Evolutionary conservation across 2,797 vertebrate genomes (phyloP).

Genomic region (Sebastes miniatus): DNA sequence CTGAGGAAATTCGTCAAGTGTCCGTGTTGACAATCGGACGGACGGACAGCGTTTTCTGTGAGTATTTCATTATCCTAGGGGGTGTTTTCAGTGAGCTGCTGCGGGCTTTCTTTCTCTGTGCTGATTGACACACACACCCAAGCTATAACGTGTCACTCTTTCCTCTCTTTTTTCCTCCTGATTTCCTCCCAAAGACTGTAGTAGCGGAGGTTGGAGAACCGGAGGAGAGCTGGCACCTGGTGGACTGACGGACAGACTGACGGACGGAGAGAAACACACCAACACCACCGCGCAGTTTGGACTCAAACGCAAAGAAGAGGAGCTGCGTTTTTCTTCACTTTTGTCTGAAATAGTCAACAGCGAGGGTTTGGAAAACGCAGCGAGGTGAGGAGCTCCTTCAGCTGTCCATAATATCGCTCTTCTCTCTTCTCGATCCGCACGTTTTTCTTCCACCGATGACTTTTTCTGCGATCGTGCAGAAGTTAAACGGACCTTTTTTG

Average conservation of each 20-base stretch:
- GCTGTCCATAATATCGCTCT: conserved; percentile 42
- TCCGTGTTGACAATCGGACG: conserved; percentile 75
- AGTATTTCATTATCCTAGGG: conserved; percentile 65
- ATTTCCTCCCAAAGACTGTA: conserved; percentile 40
- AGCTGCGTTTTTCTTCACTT: conserved; percentile 37
- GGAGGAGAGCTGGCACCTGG: conserved; percentile 51
- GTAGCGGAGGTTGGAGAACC: conserved; percentile 49
- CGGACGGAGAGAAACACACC: conserved; percentile 21
- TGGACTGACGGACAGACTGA: conserved; percentile 32
- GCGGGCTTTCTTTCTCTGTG: conserved; percentile 17
- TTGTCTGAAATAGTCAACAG: conserved; percentile 46
- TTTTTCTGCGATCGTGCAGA: conserved; percentile 57
- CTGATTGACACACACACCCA: conserved; percentile 73
- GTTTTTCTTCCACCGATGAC: conserved; percentile 46
- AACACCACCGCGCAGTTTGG: conserved; percentile 52
- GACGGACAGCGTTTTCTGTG: conserved; percentile 59
- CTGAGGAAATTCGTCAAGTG: conserved; percentile 71
- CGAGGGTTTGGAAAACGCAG: conserved; percentile 34
- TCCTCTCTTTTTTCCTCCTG: conserved; percentile 36
- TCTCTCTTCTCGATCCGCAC: conserved; percentile 38
- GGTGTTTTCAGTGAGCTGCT: conserved; percentile 60
- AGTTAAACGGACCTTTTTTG: conserved; percentile 55
- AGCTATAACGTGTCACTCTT: conserved; percentile 74
- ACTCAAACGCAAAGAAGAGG: conserved; percentile 22
- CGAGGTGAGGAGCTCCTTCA: conserved; percentile 76